These are phyloP conservation scores for Panulirus ornatus DNA, from an alignment of 1,140 invertebrate genomes.

Conservation along the genomic window DNA sequence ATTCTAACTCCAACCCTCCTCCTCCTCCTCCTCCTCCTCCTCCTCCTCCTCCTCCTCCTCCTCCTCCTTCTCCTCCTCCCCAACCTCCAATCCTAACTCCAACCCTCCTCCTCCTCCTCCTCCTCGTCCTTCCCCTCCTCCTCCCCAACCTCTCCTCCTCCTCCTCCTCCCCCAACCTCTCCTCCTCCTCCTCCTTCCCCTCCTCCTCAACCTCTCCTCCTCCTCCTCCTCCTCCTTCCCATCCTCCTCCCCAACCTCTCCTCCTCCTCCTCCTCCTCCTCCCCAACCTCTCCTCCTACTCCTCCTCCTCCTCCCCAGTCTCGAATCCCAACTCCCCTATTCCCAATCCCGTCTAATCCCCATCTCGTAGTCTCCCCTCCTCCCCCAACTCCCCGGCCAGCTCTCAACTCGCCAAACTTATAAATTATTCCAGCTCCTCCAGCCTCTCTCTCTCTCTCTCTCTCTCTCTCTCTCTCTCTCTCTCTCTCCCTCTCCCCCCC, in stretches of 20 bases:
- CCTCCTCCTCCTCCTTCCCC: not conserved
- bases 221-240: not conserved
- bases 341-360: not conserved
- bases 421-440: not conserved
- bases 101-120: too few species aligned
- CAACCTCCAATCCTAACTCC: too few species aligned
- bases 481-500: too few species aligned
- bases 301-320: not conserved
- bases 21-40: too few species aligned
- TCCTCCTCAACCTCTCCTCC: not conserved
- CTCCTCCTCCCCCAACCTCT: not conserved
- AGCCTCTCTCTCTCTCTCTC: slow-evolving; percentile 1
- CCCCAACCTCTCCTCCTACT: not conserved
- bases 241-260: not conserved
- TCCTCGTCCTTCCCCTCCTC: too few species aligned
- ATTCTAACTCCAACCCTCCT: too few species aligned
- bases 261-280: not conserved
- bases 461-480: not conserved
- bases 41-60: too few species aligned
- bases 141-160: too few species aligned
- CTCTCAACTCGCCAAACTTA: not conserved
- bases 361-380: not conserved
- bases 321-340: not conserved
- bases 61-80: too few species aligned
- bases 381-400: not conserved